These are phyloP conservation scores for Porites lutea DNA, from an alignment of 64 coral and sea anemone genomes.

Conservation along the genomic window DNA sequence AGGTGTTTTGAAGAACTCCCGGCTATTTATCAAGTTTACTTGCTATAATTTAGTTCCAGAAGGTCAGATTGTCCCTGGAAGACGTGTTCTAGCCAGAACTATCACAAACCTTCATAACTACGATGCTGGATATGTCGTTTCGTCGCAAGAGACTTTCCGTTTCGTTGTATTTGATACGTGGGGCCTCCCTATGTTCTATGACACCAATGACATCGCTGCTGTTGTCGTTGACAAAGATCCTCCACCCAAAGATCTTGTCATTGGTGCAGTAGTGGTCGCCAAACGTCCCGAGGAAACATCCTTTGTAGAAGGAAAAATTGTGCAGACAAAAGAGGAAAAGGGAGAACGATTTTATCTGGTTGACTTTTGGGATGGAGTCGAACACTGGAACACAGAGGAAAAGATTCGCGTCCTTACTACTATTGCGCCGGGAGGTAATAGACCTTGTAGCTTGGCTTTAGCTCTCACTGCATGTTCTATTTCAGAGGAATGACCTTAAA, in stretches of 20 bases:
- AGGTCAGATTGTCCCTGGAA: slow-evolving; percentile 73
- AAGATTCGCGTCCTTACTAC: slow-evolving; percentile 70
- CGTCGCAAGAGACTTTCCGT: slow-evolving; percentile 38
- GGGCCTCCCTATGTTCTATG: slow-evolving; percentile 23
- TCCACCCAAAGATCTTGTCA: slow-evolving; percentile 29
- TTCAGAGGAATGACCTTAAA: too few relatives aligned
- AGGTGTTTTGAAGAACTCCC: too few relatives aligned
- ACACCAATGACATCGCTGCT: slow-evolving; percentile 75
- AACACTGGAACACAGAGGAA: slow-evolving; percentile 29
- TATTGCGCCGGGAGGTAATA: slow-evolving; percentile 57
- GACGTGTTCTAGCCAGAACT: slow-evolving; percentile 77
- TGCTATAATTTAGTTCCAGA: slow-evolving; percentile 55
- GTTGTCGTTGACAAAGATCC: slow-evolving; percentile 76
- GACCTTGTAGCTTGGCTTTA: too few relatives aligned
- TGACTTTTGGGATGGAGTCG: slow-evolving; percentile 63
- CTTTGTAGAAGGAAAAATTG: slow-evolving; percentile 50
- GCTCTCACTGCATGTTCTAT: too few relatives aligned
- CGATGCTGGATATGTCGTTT: slow-evolving; percentile 61
- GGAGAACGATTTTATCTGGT: slow-evolving; percentile 52
- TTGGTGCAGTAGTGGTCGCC: slow-evolving; percentile 66
- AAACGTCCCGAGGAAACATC: slow-evolving; percentile 21
- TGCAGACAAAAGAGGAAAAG: slow-evolving; percentile 37
- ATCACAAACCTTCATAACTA: slow-evolving; percentile 51
- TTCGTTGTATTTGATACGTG: slow-evolving; percentile 61
- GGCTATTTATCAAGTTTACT: too few relatives aligned